Evolutionary conservation across 2,113 vertebrate genomes (phyloP).

Genomic region (Myiozetetes cayanensis): DNA sequence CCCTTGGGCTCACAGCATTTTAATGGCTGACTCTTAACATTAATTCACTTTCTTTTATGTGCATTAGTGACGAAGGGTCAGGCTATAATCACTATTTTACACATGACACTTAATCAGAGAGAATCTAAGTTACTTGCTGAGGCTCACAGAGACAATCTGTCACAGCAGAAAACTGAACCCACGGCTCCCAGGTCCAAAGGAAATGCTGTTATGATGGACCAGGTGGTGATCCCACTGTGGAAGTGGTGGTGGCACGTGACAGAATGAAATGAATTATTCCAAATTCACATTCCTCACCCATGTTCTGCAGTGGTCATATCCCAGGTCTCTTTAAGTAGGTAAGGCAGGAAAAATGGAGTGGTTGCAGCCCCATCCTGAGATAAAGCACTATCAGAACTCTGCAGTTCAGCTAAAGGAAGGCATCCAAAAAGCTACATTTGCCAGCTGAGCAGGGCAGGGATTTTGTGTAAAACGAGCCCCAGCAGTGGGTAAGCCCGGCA

Average conservation of each 20-base stretch:
- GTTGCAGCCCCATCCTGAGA: not conserved
- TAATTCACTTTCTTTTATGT: slow-evolving; percentile 18
- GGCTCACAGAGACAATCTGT: not conserved
- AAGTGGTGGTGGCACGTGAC: rapidly evolving
- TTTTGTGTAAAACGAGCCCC: not conserved
- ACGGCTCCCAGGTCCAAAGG: not conserved
- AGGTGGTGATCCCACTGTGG: not conserved
- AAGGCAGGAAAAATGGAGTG: not conserved
- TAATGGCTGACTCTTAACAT: not conserved
- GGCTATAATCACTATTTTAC: not conserved
- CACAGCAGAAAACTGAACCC: not conserved
- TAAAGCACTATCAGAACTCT: not conserved
- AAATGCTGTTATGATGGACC: not conserved
- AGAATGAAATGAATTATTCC: not conserved
- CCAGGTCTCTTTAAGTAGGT: not conserved
- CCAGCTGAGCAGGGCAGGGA: not conserved
- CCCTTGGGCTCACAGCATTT: not conserved
- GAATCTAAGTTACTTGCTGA: not conserved
- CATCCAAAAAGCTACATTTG: not conserved
- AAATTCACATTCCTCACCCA: not conserved
- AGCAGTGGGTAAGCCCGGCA: slow-evolving; percentile 29
- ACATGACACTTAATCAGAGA: not conserved
- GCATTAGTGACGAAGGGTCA: not conserved
- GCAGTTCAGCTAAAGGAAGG: not conserved
- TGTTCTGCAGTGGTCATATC: not conserved